Evolutionary conservation across 2,888 invertebrate genomes (phyloP), one percentile per base, ranked within the genome.

Genomic region (Copidosoma aretas): DNA sequence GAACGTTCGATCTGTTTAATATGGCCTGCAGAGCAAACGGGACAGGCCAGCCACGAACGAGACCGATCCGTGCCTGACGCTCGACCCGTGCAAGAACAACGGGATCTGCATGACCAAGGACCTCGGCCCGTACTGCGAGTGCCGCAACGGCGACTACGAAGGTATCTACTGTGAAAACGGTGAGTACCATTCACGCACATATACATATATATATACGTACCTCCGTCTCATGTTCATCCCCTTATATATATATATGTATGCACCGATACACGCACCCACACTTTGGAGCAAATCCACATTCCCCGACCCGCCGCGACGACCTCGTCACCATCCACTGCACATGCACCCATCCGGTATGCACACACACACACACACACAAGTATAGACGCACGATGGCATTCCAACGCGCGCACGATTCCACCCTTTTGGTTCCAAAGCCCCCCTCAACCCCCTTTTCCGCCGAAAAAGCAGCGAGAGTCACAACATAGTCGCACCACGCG

Each of bases 91-190:
- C 84, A 93, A 94, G 82, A 95, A 98, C 80, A 94, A 94, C 4
- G 98, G 97, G 19, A 93, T 95, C 77, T 98, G 98, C 87, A 95
- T 97, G 86, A 95, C 94, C 76, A 96, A 96, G 4, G 97, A 98
- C 84, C 92, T 92, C 73, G 97, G 97, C 22, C 93, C 97, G 56
- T 91, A 94, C 81, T 98, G 98, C 87, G 96, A 98, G 86, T 98
- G 98, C 83, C 88, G 94, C 41, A 93, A 92, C 79, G 91, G 94
- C 22, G 95, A 97, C 84, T 97, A 92, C 84, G 94, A 95, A 83
- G 98, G 98, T 41, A 91, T 92, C 76, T 93, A 92, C 85, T 98
- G 98, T 85, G 96, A 98, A 84, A 92, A 93, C 90, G 95, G 97
- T 97, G 80, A 86, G 86, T 81, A 32, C 43, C 43, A 17, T 15